Base-by-base conservation (phyloP, 1,140 invertebrate species). In the Galendromus occidentalis region DNA sequence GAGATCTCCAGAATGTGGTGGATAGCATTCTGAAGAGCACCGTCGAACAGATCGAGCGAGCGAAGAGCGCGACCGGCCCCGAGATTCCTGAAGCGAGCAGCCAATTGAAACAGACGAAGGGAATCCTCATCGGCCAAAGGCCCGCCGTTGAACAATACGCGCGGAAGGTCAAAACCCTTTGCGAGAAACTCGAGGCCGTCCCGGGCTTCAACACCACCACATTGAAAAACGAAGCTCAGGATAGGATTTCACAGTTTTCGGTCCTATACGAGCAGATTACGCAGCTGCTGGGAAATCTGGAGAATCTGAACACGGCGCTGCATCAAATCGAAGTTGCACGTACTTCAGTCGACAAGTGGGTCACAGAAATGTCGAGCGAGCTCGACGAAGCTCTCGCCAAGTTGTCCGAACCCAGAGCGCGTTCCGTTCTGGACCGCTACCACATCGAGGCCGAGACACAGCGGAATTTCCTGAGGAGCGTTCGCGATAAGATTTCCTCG, bases 261-360 rank as follows among this genome's bases (percentile, higher is more conserved):
- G 51, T 59, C 25, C 51, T 59, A 17, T 59, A 59, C 22, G 51
- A 59, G 25, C 51, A 59, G 51, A 59, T 59, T 9, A 59, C 51
- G 17, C 51, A 59, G 51, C 33, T 59, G 2, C 51, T 84, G 42
- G 81, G 84, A 66, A 87, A 92, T 70, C 78, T 95, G 6, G 73
- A 82, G 0, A 85, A 87, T 71, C 75, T 92, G 5, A 91, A 88
- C 74, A 81, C 85, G 71, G 82, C 51, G 12, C 51, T 59, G 14
- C 51, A 59, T 29, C 51, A 59, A 33, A 59, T 59, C 14, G 51
- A 59, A 25, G 33, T 59, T 25, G 51, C 51, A 14, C 25, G 51
- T 5, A 59, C 25, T 4, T 59, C 51, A 6, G 51, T 59, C 14
- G 51, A 59, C 2, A 59, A 59, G 33, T 59, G 51, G 51, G 51